Base-by-base conservation (phyloP, 1,140 invertebrate species). In the Eriosoma lanigerum region DNA sequence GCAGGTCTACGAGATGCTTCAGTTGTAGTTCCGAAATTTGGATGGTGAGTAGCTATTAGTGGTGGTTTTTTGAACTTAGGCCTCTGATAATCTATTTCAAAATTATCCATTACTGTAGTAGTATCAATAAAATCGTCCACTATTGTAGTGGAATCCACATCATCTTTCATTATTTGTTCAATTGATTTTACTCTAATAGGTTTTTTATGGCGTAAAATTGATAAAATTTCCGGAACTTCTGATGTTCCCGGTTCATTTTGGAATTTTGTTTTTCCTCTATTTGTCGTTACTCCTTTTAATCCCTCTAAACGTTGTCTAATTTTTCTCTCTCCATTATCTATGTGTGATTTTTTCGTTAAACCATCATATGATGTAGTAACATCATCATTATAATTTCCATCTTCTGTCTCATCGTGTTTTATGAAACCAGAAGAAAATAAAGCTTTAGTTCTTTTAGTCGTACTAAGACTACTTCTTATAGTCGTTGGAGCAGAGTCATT, bases 41-140 rank as follows among this genome's bases (percentile, higher is more conserved):
- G 38, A 62, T 78, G 75, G 26, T 78, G 75, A 17, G 75, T 78
- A 24, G 75, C 75, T 26, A 78, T 78, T 1, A 62, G 15, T 13
- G 75, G 56, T 24, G 75, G 75, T 58, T 78, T 78, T 78, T 78
- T 62, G 10, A 78, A 78, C 21, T 78, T 78, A 0, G 75, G 75
- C 17, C 56, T 78, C 3, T 76, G 72, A 0, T 52, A 9, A 29
- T 70, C 66, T 19, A 50, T n/a, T 58, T 76, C 72, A 26, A 32
- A 10, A 46, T 26, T 58, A 60, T 46, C 24, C 17, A 26, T n/a
- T 29, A 78, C 44, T 21, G 75, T 78, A 46, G 56, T 78, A 46
- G 38, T 58, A 46, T 78, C 75, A 48, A 48, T 19, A 1, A 52
- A 29, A 48, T 78, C 75, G 19, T 78, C 75, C 13, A 10, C 8